Conservation (phyloP, 2,797 vertebrate species). For the Myotis vivesi region DNA sequence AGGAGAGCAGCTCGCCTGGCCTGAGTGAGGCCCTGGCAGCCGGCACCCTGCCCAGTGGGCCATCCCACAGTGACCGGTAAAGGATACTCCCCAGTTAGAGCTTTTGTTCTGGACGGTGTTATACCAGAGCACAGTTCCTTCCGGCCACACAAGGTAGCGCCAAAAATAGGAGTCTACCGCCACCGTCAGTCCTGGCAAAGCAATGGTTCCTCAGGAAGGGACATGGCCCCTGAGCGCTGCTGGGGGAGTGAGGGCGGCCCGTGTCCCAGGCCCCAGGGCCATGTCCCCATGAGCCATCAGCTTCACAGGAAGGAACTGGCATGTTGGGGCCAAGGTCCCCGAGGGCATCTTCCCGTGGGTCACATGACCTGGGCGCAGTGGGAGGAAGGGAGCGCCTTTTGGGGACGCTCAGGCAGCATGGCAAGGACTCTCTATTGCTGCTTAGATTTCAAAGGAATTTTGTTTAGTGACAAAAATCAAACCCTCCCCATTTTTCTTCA, state of each 20-base stretch:
- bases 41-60: background rate
- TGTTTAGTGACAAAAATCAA: too few relatives aligned
- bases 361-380: background rate
- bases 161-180: conserved; percentile 93
- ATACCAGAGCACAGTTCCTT: conserved; percentile 97
- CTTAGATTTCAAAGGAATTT: rapidly evolving
- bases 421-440: rapidly evolving
- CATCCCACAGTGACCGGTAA: rapidly evolving
- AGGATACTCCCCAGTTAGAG: conserved; percentile 99
- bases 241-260: rapidly evolving
- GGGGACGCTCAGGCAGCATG: background rate
- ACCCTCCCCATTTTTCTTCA: background rate
- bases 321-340: rapidly evolving
- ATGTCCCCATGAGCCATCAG: rapidly evolving
- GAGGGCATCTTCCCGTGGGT: background rate
- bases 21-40: background rate
- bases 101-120: conserved; percentile 96
- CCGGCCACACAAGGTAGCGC: conserved; percentile 93
- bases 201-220: background rate
- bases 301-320: rapidly evolving
- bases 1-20: background rate
- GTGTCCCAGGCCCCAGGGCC: rapidly evolving
- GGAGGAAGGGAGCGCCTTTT: background rate
- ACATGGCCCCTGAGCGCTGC: rapidly evolving
- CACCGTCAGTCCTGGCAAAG: conserved; percentile 89